These are phyloP conservation scores for Sitophilus oryzae DNA, from an alignment of 1,140 invertebrate species.

Conservation along the genomic window DNA sequence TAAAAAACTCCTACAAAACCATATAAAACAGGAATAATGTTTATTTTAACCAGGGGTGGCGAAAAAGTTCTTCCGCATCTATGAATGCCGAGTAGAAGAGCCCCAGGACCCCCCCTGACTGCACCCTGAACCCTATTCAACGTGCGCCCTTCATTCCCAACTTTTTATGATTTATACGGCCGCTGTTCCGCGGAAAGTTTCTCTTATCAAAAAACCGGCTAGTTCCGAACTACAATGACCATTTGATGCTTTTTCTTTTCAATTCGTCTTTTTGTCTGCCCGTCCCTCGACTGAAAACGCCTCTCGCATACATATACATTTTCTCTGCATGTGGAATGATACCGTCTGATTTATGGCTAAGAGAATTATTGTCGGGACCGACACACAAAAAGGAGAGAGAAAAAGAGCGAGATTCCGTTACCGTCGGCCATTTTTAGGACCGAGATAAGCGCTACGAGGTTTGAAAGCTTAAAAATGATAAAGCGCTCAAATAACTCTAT, in stretches of 20 bases:
- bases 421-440: background rate
- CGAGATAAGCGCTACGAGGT: background rate
- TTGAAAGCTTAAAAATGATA: background rate
- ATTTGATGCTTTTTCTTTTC: conserved; percentile 29
- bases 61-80: too few relatives aligned
- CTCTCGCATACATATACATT: conserved; percentile 22
- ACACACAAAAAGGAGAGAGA: too few relatives aligned
- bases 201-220: conserved; percentile 25
- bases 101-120: background rate
- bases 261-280: conserved; percentile 25
- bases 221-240: conserved; percentile 29
- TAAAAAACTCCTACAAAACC: too few relatives aligned
- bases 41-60: too few relatives aligned
- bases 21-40: too few relatives aligned
- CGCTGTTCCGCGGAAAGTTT: conserved; percentile 26
- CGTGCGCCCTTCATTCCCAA: conserved; percentile 24
- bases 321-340: conserved; percentile 27
- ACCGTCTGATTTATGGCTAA: conserved; percentile 26
- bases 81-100: too few relatives aligned
- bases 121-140: too few relatives aligned
- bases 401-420: conserved; percentile 5
- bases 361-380: conserved; percentile 18
- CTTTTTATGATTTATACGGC: conserved; percentile 28
- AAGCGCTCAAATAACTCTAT: background rate
- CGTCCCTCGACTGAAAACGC: conserved; percentile 3